Evolutionary conservation across 2,113 vertebrate species (phyloP), one percentile per base, ranked within the genome.

Genomic region (Ramphastos sulfuratus): DNA sequence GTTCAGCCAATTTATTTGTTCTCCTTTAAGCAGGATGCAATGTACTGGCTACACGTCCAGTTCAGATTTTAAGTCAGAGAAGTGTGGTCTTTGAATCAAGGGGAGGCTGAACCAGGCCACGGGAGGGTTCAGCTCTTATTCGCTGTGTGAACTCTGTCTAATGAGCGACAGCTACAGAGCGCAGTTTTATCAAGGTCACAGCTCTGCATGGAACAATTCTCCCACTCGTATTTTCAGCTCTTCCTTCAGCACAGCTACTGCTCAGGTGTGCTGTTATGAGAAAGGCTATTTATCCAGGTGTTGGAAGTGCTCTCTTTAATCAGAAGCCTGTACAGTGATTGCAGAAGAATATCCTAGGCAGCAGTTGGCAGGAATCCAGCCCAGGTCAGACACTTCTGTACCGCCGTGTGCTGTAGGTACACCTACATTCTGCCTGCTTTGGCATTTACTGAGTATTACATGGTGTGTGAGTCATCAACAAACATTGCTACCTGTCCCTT

Each of bases 1-100:
- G 79, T 94, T 91, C 87, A 92, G 65, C 54, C 61, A 92, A 95
- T 89, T 54, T 93, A 63, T 89, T 72, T 94, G 59, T 82, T 48
- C 72, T 67, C 27, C 42, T 83, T 78, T 81, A 69, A 89, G 76
- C 18, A 88, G 85, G 76, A 93, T 92, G 79, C 89, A 77, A 71
- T 91, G 73, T 87, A 83, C 87, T 81, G 48, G 55, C 44, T 89
- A 91, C 85, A 48, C 0, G 0, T 83, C 82, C 65, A 90, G 50
- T 81, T 89, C 89, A 81, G 61, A 81, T 74, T 94, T 94, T 75
- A 87, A 95, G 87, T 80, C 18, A 50, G 52, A 92, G 75, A 80
- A 89, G 75, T 21, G 61, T 33, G 44, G 54, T 25, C 30, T 74
- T 77, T 69, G 61, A 90, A 87, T 72, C 71, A 91, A 89, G 87